phyloP scores from a whole-genome alignment of 2,113 vertebrate genomes.

The Cochlearius cochlearius region DNA sequence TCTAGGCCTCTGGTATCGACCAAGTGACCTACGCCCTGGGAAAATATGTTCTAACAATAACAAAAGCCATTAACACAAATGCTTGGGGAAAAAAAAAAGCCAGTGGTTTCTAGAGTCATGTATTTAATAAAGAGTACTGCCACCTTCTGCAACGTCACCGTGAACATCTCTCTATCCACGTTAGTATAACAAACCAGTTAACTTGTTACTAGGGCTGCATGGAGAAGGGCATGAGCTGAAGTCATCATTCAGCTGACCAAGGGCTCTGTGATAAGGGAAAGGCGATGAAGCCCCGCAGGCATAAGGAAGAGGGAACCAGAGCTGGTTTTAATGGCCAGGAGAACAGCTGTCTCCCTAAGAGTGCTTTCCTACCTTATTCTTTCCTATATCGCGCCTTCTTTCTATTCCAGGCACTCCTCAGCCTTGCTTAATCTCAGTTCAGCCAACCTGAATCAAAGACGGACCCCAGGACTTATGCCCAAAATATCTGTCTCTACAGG shows the following conservation, averaged over 20 bases:
- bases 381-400: not conserved
- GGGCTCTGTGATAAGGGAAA: not conserved
- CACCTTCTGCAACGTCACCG: not conserved
- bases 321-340: not conserved
- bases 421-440: not conserved
- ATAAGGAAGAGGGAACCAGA: not conserved
- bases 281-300: not conserved
- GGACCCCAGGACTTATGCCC: not conserved
- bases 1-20: not conserved
- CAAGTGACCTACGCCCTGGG: not conserved
- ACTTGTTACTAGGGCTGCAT: not conserved
- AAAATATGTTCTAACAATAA: conserved; percentile 21
- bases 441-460: not conserved
- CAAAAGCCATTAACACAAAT: conserved; percentile 15
- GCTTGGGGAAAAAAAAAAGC: not conserved
- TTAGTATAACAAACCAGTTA: not conserved
- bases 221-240: not conserved
- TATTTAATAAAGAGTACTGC: not conserved
- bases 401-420: not conserved
- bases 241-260: not conserved
- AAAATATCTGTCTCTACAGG: not conserved
- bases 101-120: not conserved
- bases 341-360: rapidly evolving
- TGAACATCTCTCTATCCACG: not conserved
- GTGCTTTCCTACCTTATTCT: not conserved